Evolutionary conservation across 2,113 vertebrate genomes (phyloP).

Genomic region (Festucalex cinctus): DNA sequence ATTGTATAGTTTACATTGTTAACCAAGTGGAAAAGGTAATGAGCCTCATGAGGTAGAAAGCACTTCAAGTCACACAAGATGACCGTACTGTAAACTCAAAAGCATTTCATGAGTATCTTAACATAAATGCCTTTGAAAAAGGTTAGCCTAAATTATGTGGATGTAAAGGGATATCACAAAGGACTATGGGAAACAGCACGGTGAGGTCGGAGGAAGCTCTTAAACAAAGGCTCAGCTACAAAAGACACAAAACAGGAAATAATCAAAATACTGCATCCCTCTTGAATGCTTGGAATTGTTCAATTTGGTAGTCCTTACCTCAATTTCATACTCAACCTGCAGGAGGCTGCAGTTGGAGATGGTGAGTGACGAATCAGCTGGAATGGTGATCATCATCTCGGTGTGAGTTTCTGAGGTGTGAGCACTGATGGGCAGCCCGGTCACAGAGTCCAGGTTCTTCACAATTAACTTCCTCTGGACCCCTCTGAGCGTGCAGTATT

Average conservation of each 20-base stretch:
- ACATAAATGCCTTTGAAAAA: not conserved
- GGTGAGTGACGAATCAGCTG: not conserved
- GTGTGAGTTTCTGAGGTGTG: constrained; percentile 6
- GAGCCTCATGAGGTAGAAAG: not conserved
- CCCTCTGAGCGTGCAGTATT: constrained; percentile 11
- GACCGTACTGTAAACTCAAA: not conserved
- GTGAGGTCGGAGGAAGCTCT: constrained; percentile 10
- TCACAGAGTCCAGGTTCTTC: not conserved
- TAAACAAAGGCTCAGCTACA: constrained; percentile 27
- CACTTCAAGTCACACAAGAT: not conserved
- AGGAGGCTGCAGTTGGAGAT: constrained; percentile 60
- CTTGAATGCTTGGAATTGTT: not conserved
- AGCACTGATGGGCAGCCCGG: not conserved
- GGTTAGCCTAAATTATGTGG: constrained; percentile 2
- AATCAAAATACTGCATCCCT: not conserved
- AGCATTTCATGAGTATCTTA: not conserved
- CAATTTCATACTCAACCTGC: constrained; percentile 26
- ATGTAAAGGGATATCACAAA: constrained; percentile 20
- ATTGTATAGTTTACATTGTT: not conserved
- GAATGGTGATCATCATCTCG: constrained; percentile 41
- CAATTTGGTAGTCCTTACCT: constrained; percentile 36
- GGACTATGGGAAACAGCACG: constrained; percentile 49
- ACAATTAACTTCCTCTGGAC: fast-evolving
- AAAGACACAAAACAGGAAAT: not conserved
- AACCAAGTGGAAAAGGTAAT: not conserved